Evolutionary conservation across 2,113 vertebrate genomes (phyloP).

Genomic region (Myotis brandtii): DNA sequence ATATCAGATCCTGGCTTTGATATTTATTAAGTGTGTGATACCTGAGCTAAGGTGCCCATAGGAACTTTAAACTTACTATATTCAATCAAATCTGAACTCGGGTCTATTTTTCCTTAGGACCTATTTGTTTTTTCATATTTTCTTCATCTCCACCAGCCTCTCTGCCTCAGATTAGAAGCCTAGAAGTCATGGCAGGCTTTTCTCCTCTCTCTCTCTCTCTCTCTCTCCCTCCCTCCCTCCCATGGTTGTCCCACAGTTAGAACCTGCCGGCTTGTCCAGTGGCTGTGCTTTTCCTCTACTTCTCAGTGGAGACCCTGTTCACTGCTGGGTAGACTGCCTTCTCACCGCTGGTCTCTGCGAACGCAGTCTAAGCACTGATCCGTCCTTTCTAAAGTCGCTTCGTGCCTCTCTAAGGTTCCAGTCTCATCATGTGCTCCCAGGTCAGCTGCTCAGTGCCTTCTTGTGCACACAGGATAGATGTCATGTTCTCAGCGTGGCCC

Average conservation of each 20-base stretch:
- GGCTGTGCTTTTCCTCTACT: accelerated
- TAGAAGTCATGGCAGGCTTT: accelerated
- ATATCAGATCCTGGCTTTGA: neutral
- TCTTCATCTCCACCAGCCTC: neutral
- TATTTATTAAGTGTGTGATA: neutral
- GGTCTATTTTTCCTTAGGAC: neutral
- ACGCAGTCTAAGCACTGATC: too few species aligned
- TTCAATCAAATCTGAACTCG: neutral
- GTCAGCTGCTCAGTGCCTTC: accelerated
- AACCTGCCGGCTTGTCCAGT: accelerated
- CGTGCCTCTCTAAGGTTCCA: too few species aligned
- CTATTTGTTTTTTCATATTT: neutral
- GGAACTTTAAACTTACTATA: neutral
- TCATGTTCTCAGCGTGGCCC: neutral
- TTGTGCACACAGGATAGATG: accelerated
- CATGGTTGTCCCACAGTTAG: accelerated
- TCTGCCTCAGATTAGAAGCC: neutral
- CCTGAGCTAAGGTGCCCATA: neutral
- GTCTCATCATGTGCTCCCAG: accelerated
- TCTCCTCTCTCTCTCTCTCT: neutral
- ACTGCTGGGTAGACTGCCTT: accelerated
- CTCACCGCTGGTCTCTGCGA: neutral
- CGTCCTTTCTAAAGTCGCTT: accelerated
- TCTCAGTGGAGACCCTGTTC: neutral
- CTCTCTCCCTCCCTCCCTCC: neutral